Percentiles rank a stretch among this genome's conserved stretches.
phyloP scores from a whole-genome alignment of 2,113 vertebrate genomes.

The Calyptommatus sinebrachiatus region DNA sequence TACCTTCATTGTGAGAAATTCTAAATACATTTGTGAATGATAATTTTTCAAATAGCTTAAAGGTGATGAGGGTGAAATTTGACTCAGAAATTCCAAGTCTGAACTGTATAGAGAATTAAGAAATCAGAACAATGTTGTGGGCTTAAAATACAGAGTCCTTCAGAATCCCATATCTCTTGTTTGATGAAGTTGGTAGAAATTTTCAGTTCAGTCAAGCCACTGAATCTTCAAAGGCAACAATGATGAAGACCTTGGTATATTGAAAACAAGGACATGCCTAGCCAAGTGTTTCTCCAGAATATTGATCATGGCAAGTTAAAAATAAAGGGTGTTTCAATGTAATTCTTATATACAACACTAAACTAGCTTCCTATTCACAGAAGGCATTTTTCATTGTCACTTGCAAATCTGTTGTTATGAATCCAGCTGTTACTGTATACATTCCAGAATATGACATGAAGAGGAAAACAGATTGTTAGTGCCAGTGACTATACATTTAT shows the following conservation, averaged over 20 bases:
- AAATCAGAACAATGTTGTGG: neutral
- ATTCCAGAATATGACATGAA: neutral
- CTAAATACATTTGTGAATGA: neutral
- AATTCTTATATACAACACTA: constrained; percentile 57
- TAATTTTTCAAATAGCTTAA: constrained; percentile 14
- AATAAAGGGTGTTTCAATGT: constrained; percentile 52
- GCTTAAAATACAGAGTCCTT: constrained; percentile 53
- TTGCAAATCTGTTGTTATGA: constrained; percentile 42
- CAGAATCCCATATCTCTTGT: constrained; percentile 47
- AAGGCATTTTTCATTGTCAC: constrained; percentile 48
- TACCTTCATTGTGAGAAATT: neutral
- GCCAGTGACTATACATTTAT: no score
- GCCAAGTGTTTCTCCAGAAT: constrained; percentile 45
- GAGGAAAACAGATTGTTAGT: no score
- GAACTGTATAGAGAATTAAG: constrained; percentile 13
- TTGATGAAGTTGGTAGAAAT: constrained; percentile 56
- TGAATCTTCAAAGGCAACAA: constrained; percentile 61
- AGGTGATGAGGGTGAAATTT: neutral
- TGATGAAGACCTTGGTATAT: constrained; percentile 61
- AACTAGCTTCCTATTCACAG: constrained; percentile 46
- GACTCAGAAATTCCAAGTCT: neutral
- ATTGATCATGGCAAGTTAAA: constrained; percentile 37
- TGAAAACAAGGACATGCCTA: constrained; percentile 63
- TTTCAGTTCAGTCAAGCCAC: constrained; percentile 62
- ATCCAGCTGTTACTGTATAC: neutral